These are phyloP conservation scores for Lobophora halterata DNA, from an alignment of 2,888 invertebrate species.

Conservation along the genomic window DNA sequence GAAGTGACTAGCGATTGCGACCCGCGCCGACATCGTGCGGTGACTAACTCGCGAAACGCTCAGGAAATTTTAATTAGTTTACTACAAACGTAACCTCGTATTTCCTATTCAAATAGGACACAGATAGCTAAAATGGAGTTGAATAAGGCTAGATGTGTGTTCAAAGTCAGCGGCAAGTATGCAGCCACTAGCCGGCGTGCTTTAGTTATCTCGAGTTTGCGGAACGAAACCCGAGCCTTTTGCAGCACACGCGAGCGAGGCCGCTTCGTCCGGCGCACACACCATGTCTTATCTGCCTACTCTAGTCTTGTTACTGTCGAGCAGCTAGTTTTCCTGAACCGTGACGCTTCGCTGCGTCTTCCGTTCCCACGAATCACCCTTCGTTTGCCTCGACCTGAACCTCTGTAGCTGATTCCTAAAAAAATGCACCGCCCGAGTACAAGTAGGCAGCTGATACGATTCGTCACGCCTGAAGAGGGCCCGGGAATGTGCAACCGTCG, in stretches of 20 bases:
- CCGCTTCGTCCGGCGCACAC: constrained; percentile 46
- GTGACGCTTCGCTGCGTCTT: constrained; percentile 33
- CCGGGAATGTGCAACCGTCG: constrained; percentile 35
- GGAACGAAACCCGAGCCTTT: constrained; percentile 75
- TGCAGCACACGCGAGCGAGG: constrained; percentile 67
- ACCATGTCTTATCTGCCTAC: constrained; percentile 27
- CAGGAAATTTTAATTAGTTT: constrained; percentile 59
- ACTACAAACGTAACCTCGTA: constrained; percentile 57
- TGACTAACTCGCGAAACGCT: constrained; percentile 57
- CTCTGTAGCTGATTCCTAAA: constrained; percentile 18
- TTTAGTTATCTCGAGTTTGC: constrained; percentile 74
- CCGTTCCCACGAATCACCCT: constrained; percentile 39
- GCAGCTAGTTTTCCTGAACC: constrained; percentile 32
- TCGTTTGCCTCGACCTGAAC: constrained; percentile 19
- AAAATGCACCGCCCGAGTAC: constrained; percentile 18
- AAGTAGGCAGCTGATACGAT: constrained; percentile 29
- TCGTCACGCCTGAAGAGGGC: constrained; percentile 41
- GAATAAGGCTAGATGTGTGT: constrained; percentile 60
- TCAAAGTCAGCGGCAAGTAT: constrained; percentile 63
- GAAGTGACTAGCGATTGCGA: too few species aligned
- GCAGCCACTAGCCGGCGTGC: constrained; percentile 49
- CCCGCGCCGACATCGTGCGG: constrained; percentile 45
- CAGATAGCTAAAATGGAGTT: constrained; percentile 55
- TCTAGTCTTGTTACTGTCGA: constrained; percentile 26
- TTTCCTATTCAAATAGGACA: constrained; percentile 64